Base-by-base conservation (phyloP, 2,113 vertebrate species). In the Cinclus mexicanus region DNA sequence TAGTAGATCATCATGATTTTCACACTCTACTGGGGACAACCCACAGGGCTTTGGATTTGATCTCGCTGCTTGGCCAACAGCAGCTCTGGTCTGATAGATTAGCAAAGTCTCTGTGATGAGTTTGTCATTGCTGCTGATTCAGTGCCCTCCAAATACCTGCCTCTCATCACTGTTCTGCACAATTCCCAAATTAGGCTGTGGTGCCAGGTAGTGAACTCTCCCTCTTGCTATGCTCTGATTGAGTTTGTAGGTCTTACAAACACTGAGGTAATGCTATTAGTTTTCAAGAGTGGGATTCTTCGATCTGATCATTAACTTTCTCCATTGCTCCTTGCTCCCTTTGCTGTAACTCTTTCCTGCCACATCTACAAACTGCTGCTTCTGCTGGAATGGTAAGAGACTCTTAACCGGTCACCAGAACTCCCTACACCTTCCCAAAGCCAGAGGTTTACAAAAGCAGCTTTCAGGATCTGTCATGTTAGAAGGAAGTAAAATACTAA, bases 151-250 rank as follows among this genome's bases (percentile, higher is more conserved):
- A 50, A 86, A 70, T 70, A 77, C 60, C 47, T 89, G 47, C 61
- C 44, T 86, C 89, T 89, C 21, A 9, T 67, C 90, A 59, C 83
- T 47, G 59, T 37, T 41, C 52, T 41, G 49, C 52, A 37, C 42
- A 80, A 89, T 86, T 92, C 83, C 89, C 1, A 6, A 81, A 74
- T 83, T 67, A 82, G 26, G 52, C 64, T 82, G 68, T 75, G 47
- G 60, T 89, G 86, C 72, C 77, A 95, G 57, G 53, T 75, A 78
- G 50, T 3, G 10, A 65, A 57, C 39, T 90, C 76, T 92, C 52
- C 80, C 33, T 46, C 72, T 90, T 87, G 72, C 78, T 77, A 76
- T 80, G 83, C 71, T 94, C 91, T 92, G 83, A 80, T 75, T 91
- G 65, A 89, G 85, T 93, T 76, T 87, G 84, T 71, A 90, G 82